A percentile compares a stretch with the other conserved stretches of the same genome.
These are phyloP conservation scores for Eurytoma californica DNA, from an alignment of 2,888 invertebrate genomes.

Conservation along the genomic window DNA sequence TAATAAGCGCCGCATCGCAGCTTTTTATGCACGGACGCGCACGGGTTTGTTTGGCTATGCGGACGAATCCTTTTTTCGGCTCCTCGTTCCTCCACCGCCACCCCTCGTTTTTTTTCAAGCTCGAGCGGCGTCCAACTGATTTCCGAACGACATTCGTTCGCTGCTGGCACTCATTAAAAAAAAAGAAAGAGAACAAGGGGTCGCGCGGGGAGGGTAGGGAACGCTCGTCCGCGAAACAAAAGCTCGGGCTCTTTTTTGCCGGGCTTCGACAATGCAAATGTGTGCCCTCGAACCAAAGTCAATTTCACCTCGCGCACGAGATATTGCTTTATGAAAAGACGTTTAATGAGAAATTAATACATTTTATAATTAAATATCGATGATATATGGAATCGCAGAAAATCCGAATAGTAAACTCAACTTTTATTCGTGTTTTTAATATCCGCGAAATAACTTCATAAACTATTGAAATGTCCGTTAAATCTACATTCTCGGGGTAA, in stretches of 20 bases:
- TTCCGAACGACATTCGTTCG: conserved; percentile 58
- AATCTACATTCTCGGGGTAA: no score
- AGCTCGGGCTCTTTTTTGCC: conserved; percentile 44
- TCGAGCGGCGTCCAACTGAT: conserved; percentile 56
- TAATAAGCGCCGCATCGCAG: conserved; percentile 42
- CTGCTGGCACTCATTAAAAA: conserved; percentile 57
- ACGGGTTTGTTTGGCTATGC: conserved; percentile 46
- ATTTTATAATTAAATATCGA: conserved; percentile 27
- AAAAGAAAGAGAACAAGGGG: conserved; percentile 30
- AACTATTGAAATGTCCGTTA: no score
- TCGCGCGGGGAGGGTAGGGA: conserved; percentile 46
- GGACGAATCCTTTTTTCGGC: conserved; percentile 50
- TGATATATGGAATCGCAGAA: neutral
- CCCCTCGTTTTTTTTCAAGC: conserved; percentile 32
- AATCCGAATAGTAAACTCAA: no score
- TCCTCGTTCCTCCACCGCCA: conserved; percentile 20
- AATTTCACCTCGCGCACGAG: conserved; percentile 41
- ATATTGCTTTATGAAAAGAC: conserved; percentile 49
- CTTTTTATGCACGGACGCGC: conserved; percentile 43
- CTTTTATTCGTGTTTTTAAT: no score
- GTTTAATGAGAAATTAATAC: conserved; percentile 33
- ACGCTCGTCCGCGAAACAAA: conserved; percentile 50
- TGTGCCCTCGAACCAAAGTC: conserved; percentile 43
- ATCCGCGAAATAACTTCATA: no score
- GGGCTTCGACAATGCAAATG: conserved; percentile 51